Percentiles rank a stretch among this genome's conserved stretches.
Evolutionary conservation across 2,113 vertebrate species (phyloP).

Genomic region (cat (Felis catus)): DNA sequence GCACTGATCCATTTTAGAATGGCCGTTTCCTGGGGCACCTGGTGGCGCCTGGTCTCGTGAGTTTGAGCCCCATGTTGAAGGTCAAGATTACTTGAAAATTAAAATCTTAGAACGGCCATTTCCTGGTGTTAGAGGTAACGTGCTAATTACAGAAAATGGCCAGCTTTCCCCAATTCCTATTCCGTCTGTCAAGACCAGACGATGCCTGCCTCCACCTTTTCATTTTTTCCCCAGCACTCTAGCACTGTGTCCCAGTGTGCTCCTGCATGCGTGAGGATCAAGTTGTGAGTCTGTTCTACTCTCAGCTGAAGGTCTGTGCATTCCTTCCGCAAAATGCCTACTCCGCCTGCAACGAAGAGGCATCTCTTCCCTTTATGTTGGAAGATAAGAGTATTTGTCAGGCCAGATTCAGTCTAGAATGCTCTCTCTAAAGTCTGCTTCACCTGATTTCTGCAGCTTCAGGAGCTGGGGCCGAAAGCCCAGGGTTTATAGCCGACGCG

Average conservation of each 20-base stretch:
- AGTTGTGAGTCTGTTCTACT: not conserved
- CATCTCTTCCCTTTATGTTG: not conserved
- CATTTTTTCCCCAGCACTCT: not conserved
- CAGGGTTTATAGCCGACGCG: not conserved
- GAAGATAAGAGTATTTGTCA: not conserved
- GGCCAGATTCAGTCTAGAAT: not conserved
- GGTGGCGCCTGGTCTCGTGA: not conserved
- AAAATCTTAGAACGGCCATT: not conserved
- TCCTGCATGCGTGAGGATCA: not conserved
- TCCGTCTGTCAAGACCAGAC: not conserved
- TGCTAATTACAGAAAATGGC: not conserved
- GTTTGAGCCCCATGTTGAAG: not conserved
- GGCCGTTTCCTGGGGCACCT: not conserved
- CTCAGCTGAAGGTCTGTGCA: not conserved
- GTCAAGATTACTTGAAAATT: not conserved
- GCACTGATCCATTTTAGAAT: not conserved
- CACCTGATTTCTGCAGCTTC: not conserved
- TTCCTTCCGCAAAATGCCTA: not conserved
- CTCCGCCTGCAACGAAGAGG: not conserved
- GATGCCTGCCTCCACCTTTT: not conserved
- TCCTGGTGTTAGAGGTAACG: not conserved
- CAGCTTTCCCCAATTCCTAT: not conserved
- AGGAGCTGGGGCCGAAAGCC: not conserved
- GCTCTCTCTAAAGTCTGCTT: not conserved
- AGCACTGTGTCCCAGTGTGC: not conserved